Percentiles rank a stretch among this genome's conserved stretches.
Conservation (phyloP, 2,797 vertebrate species). For the Otus scops region DNA sequence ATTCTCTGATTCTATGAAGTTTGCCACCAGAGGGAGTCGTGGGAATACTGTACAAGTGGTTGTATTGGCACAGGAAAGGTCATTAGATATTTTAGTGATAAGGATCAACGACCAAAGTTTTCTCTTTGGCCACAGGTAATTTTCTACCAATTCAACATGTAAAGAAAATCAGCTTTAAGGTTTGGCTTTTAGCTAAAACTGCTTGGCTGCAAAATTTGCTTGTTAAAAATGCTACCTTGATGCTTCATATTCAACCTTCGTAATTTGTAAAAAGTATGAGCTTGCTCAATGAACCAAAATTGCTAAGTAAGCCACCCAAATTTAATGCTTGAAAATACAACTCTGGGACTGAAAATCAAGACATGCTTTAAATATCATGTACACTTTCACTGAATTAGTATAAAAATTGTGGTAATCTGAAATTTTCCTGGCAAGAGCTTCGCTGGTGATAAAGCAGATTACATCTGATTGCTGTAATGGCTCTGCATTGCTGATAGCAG, state of each 20-base stretch:
- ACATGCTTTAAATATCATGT: background rate
- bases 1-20: background rate
- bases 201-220: background rate
- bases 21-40: conserved; percentile 76
- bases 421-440: background rate
- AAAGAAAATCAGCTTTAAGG: background rate
- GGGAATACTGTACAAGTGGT: conserved; percentile 42
- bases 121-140: background rate
- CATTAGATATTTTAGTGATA: background rate
- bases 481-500: background rate
- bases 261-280: background rate
- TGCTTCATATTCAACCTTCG: background rate
- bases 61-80: background rate
- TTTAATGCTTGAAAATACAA: background rate
- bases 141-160: background rate
- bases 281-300: background rate
- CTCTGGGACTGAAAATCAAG: background rate
- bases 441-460: conserved; percentile 22
- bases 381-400: background rate
- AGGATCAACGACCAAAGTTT: background rate
- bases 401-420: background rate
- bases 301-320: background rate
- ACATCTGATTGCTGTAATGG: background rate
- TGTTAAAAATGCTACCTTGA: background rate
- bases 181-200: background rate